Percentiles rank a stretch among this genome's conserved stretches.
These are phyloP conservation scores for Aulostomus chinensis DNA, from an alignment of 2,797 vertebrate species.

Conservation along the genomic window DNA sequence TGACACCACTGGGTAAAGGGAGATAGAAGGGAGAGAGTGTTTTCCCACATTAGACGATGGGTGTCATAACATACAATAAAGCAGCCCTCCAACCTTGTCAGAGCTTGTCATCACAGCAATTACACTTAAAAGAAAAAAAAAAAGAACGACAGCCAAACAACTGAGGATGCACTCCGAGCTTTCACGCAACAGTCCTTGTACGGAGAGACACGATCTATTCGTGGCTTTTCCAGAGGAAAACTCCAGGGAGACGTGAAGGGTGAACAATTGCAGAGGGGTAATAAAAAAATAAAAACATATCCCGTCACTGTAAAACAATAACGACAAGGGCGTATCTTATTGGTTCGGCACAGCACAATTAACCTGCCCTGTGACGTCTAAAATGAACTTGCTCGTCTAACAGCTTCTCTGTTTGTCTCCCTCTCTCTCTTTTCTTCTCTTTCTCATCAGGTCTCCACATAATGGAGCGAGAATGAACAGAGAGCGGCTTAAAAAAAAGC, in stretches of 20 bases:
- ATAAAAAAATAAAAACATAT: slow-evolving; percentile 51
- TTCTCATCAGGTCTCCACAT: slow-evolving; percentile 92
- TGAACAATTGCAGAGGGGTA: slow-evolving; percentile 25
- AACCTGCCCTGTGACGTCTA: slow-evolving; percentile 52
- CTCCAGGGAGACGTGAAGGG: slow-evolving; percentile 28
- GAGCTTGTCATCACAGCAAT: slow-evolving; percentile 77
- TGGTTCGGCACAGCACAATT: slow-evolving; percentile 62
- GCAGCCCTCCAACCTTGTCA: slow-evolving; percentile 73
- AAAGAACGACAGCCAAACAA: slow-evolving; percentile 43
- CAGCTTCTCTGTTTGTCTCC: slow-evolving; percentile 37
- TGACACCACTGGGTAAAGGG: slow-evolving; percentile 60
- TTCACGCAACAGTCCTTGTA: slow-evolving; percentile 25
- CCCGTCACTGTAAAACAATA: slow-evolving; percentile 54
- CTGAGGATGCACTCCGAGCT: slow-evolving; percentile 48
- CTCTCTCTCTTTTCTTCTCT: slow-evolving; percentile 35
- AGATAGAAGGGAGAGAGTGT: slow-evolving; percentile 23
- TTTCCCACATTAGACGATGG: slow-evolving; percentile 55
- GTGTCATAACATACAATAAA: slow-evolving; percentile 76
- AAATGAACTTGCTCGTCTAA: slow-evolving; percentile 67
- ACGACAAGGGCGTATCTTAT: slow-evolving; percentile 63
- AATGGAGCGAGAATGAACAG: slow-evolving; percentile 99
- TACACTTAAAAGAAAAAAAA: slow-evolving; percentile 36
- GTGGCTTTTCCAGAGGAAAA: slow-evolving; percentile 30
- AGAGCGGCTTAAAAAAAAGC: slow-evolving; percentile 99
- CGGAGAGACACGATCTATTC: slow-evolving; percentile 30